Percentiles rank a stretch among this genome's conserved stretches.
Conservation (phyloP, 2,113 vertebrate species). For the Siphamia tubifer region DNA sequence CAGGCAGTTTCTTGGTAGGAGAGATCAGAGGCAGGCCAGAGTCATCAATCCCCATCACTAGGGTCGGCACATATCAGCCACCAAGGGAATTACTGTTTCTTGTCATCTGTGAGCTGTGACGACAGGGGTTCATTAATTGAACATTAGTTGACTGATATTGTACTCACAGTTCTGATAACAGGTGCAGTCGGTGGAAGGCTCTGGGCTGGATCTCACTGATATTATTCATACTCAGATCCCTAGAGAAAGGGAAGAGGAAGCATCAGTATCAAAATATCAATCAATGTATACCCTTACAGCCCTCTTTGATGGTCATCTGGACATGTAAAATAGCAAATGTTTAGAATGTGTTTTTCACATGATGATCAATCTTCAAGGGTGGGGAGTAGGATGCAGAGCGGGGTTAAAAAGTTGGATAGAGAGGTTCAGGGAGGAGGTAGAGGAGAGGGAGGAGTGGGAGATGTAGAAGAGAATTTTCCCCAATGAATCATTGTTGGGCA, state of each 20-base stretch:
- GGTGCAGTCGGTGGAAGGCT: constrained; percentile 85
- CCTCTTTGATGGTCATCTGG: constrained; percentile 6
- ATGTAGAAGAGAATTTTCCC: constrained; percentile 70
- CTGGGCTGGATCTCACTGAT: constrained; percentile 87
- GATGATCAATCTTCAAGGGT: constrained; percentile 31
- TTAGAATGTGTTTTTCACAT: constrained; percentile 32
- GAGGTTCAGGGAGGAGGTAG: constrained; percentile 47
- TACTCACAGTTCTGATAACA: constrained; percentile 96
- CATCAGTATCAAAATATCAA: constrained; percentile 35
- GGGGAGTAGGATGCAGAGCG: constrained; percentile 21
- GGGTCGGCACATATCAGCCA: constrained; percentile 16
- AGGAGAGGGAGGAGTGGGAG: constrained; percentile 49
- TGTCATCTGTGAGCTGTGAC: constrained; percentile 39
- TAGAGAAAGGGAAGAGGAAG: constrained; percentile 51
- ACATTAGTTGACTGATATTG: constrained; percentile 29
- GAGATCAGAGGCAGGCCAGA: constrained; percentile 63
- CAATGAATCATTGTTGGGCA: constrained; percentile 79
- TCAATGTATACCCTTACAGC: constrained; percentile 13
- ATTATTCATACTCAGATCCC: constrained; percentile 98
- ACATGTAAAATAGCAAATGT: constrained; percentile 27
- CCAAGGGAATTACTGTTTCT: constrained; percentile 31
- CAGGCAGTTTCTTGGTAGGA: constrained; percentile 59
- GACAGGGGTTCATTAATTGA: constrained; percentile 26
- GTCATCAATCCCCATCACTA: constrained; percentile 58
- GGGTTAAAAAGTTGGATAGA: constrained; percentile 58